Base-by-base conservation (phyloP, 1,140 invertebrate genomes). In the Drosophila varians region DNA sequence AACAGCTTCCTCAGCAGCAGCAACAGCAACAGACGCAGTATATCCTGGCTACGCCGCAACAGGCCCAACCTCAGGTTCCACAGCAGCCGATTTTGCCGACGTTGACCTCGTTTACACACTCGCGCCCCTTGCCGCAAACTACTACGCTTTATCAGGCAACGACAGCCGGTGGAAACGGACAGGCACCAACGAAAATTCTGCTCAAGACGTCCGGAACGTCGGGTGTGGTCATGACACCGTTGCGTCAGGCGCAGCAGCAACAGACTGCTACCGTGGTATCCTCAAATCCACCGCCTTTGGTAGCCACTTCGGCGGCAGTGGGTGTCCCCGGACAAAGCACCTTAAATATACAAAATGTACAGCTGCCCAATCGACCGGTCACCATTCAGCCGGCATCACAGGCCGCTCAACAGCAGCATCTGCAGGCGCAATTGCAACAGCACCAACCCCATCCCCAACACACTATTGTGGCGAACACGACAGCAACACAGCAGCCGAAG, bases 371-470 rank as follows among this genome's bases (percentile, higher is more conserved):
- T 60, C 61, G 90, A 2, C 84, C 90, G 14, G 82, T 91, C 1
- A 91, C 89, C n/a, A 91, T 90, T 46, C 90, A 91, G 52, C 90
- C 89, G n/a, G 86, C 90, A 1, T 88, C 89, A 0, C 88, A 91
- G 54, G 90, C 90, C 18, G 88, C 90, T 4, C 90, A 91, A 57
- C 82, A 84, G 31, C 90, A 91, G 48, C 90, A 91, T 31, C 42
- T 91, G 73, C 90, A 91, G 64, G 87, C 68, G 43, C 92, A 74
- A 78, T 34, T 80, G 34, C 90, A 89, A 74, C 92, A 68, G 61
- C 90, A 77, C 25, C 78, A 78, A 6, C 75, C 68, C 2, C 91
- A 83, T 82, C 92, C 72, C 48, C 91, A 68, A 75, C 92, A 70
- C 82, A 91, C 90, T 4, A 86, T 91, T 48, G 90, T 91, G 21